A percentile compares a stretch with the other conserved stretches of the same genome.
phyloP scores from a whole-genome alignment of 2,797 vertebrate genomes.

The Lagorchestes hirsutus region DNA sequence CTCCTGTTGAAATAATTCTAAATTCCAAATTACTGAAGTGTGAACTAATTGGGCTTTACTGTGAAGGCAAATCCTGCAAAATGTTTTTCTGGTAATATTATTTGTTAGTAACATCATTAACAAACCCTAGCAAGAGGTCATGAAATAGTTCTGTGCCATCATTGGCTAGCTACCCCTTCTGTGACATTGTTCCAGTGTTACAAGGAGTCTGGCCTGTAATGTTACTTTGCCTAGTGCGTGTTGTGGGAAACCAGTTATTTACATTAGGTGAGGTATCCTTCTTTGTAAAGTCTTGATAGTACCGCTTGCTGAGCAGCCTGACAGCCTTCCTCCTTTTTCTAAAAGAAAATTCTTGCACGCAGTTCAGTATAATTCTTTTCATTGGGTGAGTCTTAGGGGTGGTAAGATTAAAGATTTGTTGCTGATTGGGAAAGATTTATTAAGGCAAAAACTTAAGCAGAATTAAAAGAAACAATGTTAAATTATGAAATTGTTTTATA shows the following conservation, averaged over 20 bases:
- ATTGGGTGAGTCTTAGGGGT: not conserved
- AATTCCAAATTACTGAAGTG: not conserved
- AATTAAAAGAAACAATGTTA: not conserved
- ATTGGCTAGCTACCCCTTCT: not conserved
- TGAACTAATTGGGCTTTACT: not conserved
- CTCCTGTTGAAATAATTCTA: not conserved
- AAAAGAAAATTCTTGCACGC: not conserved
- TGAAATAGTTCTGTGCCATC: not conserved
- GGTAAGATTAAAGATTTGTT: not conserved
- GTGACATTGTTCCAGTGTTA: not conserved
- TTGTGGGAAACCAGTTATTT: not conserved
- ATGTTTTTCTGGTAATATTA: not conserved
- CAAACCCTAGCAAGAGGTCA: not conserved
- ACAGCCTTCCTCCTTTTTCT: not conserved
- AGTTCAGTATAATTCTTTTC: too few relatives aligned
- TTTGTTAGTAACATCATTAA: not conserved
- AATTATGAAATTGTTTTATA: not conserved
- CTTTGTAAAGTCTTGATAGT: not conserved
- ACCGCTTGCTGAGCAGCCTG: not conserved
- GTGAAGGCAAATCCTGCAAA: not conserved
- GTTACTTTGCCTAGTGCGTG: not conserved
- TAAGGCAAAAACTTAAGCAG: not conserved
- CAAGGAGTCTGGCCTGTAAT: not conserved
- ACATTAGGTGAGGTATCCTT: not conserved
- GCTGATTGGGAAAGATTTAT: not conserved